A percentile compares a stretch with the other conserved stretches of the same genome.
Conservation (phyloP, 1,140 invertebrate species). For the Sycobia sp. region DNA sequence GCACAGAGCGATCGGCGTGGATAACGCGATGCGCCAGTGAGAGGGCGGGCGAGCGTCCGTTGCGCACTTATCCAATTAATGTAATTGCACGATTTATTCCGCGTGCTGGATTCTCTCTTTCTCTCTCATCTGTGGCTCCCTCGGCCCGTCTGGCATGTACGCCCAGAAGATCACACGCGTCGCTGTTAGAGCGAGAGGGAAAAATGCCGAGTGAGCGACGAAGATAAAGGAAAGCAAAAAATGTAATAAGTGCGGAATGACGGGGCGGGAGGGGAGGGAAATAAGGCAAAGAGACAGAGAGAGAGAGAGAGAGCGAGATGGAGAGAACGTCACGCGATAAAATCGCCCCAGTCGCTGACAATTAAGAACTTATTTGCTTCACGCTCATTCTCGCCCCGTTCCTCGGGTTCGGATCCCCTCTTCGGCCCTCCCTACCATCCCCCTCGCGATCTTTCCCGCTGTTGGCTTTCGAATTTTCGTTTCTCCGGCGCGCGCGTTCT, state of each 20-base stretch:
- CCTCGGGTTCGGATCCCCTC: neutral
- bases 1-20: constrained; percentile 31
- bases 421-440: neutral
- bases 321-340: constrained; percentile 50
- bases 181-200: constrained; percentile 24
- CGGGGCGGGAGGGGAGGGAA: neutral
- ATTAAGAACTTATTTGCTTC: constrained; percentile 52
- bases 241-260: constrained; percentile 16
- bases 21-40: constrained; percentile 38
- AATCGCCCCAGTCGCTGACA: constrained; percentile 49
- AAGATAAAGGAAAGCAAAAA: constrained; percentile 30
- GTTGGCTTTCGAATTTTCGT: no score
- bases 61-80: constrained; percentile 58
- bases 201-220: neutral
- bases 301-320: constrained; percentile 35
- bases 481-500: neutral
- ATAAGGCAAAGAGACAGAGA: neutral
- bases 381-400: constrained; percentile 5
- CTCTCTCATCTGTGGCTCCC: no score
- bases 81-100: constrained; percentile 55
- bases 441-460: no score
- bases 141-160: constrained; percentile 17
- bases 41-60: constrained; percentile 34
- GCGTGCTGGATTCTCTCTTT: no score
- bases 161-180: constrained; percentile 29